phyloP scores from a whole-genome alignment of 2,797 vertebrate species.

The Malacoraja senta region DNA sequence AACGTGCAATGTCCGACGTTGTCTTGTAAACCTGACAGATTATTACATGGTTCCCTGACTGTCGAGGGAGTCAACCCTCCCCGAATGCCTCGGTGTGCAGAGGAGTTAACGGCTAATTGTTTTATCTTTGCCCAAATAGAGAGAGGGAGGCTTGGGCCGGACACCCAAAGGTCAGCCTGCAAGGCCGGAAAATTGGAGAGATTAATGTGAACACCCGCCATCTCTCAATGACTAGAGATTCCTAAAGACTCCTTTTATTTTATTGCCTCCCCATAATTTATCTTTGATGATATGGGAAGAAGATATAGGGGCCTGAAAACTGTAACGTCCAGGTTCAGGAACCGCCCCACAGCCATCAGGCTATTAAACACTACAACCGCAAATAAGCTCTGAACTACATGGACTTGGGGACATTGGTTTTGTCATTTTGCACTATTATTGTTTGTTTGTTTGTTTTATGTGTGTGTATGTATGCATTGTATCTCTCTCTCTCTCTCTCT shows the following conservation, averaged over 20 bases:
- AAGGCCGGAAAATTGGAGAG: background rate
- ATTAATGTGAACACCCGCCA: background rate
- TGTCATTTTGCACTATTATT: no score
- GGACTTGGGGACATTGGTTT: no score
- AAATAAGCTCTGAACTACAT: no score
- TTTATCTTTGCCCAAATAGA: background rate
- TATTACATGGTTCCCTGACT: conserved; percentile 7
- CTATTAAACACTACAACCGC: no score
- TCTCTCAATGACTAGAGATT: conserved; percentile 5
- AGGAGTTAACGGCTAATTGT: background rate
- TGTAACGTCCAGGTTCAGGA: no score
- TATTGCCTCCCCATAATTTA: background rate
- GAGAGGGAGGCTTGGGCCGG: background rate
- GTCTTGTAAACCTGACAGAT: conserved; percentile 7
- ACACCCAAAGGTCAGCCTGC: background rate
- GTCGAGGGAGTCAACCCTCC: background rate
- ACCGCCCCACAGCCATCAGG: no score
- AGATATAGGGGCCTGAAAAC: no score
- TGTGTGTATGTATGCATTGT: no score
- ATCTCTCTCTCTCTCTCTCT: no score
- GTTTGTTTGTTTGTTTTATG: no score
- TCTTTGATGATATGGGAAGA: background rate
- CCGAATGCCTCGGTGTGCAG: background rate
- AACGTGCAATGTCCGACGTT: background rate
- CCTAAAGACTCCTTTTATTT: background rate